phyloP scores from a whole-genome alignment of 2,113 vertebrate genomes.

The Neofelis nebulosa region DNA sequence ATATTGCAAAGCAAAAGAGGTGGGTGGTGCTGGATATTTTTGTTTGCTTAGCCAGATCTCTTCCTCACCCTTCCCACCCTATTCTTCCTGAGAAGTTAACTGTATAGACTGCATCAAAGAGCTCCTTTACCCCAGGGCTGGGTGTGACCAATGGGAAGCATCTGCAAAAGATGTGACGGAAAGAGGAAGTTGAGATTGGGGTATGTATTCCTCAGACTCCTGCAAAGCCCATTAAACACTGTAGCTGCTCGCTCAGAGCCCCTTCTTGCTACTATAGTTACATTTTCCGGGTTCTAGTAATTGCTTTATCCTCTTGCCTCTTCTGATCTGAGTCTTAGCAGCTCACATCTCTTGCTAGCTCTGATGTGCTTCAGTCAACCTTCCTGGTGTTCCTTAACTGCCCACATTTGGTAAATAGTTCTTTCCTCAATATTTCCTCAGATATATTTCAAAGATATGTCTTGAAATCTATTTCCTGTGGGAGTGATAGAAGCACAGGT shows the following conservation, averaged over 20 bases:
- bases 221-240: background rate
- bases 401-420: background rate
- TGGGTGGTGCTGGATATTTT: background rate
- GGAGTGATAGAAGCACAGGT: background rate
- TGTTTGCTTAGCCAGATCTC: background rate
- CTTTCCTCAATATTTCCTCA: background rate
- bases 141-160: background rate
- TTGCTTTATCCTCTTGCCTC: background rate
- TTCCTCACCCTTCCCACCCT: background rate
- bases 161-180: background rate
- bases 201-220: background rate
- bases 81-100: background rate
- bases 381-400: background rate
- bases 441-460: background rate
- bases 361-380: background rate
- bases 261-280: background rate
- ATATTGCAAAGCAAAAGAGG: background rate
- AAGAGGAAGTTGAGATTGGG: background rate
- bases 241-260: background rate
- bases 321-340: background rate
- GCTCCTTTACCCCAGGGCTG: background rate
- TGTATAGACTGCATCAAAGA: background rate
- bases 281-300: background rate
- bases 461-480: background rate
- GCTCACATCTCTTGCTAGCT: background rate